These are phyloP conservation scores for Trachelus tabidus DNA, from an alignment of 2,888 invertebrate species.

Conservation along the genomic window DNA sequence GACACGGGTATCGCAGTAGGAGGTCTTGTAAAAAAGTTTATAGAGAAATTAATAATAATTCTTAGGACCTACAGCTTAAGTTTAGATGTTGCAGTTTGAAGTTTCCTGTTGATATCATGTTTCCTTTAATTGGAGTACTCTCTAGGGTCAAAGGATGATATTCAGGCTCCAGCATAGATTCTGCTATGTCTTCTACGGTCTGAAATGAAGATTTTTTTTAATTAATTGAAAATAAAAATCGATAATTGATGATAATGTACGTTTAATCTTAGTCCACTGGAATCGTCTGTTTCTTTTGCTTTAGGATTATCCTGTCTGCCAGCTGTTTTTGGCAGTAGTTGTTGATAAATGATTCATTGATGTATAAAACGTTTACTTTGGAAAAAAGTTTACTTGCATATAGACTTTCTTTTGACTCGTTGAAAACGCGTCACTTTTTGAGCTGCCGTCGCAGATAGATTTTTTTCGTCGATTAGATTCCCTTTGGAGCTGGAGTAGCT, in stretches of 20 bases:
- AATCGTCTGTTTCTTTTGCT: not conserved
- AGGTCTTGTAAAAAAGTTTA: not conserved
- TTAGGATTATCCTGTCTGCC: not conserved
- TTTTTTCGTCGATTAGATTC: not conserved
- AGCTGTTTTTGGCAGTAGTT: not conserved
- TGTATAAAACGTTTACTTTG: not conserved
- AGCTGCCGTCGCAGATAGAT: not conserved
- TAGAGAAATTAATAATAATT: conserved; percentile 9
- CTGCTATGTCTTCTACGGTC: not conserved
- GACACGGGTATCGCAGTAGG: not conserved
- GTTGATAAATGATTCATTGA: not conserved
- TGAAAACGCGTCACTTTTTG: not conserved
- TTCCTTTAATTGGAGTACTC: conserved; percentile 41
- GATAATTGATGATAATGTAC: not conserved
- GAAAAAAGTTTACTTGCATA: not conserved
- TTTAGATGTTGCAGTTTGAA: conserved; percentile 55
- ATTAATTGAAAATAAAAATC: not conserved
- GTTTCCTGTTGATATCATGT: conserved; percentile 56
- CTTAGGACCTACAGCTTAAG: conserved; percentile 51
- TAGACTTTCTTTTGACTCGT: not conserved
- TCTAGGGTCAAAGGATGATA: conserved; percentile 58
- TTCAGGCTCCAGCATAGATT: conserved; percentile 12
- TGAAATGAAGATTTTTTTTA: not conserved
- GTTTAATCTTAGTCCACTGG: not conserved
- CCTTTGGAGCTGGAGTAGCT: not conserved